Evolutionary conservation across 2,113 vertebrate species (phyloP), one percentile per base, ranked within the genome.

Genomic region (Picathartes gymnocephalus): DNA sequence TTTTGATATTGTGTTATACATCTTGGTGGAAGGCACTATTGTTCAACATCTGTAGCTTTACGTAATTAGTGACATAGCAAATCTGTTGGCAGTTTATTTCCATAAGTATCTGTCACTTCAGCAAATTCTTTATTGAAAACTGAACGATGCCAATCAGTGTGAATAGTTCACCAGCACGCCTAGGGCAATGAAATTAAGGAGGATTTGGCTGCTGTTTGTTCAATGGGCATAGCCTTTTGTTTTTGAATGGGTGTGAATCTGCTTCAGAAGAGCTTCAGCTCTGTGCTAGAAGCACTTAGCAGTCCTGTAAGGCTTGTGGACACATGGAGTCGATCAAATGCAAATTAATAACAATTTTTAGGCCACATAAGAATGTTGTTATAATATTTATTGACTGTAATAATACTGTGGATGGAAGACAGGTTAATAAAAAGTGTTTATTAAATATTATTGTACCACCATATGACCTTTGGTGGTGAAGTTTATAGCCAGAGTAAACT

Each of bases 41-140:
- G 98, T 98, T 97, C 98, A 98, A 98, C 98, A 98, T 98, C 98
- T 99, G 98, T 98, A 98, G 97, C 95, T 98, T 98, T 97, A 92
- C 96, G 92, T 97, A 98, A 99, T 99, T 98, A 98, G 96, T 98
- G 98, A 95, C 97, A 94, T 95, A 94, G 97, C 97, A 97, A 97
- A 98, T 96, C 98, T 98, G 98, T 98, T 96, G 96, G 98, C 97
- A 96, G 96, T 98, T 97, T 96, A 93, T 97, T 94, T 97, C 95
- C 92, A 87, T 76, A 82, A 94, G 90, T 92, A 92, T 91, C 88
- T 92, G 71, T 96, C 96, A 92, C 88, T 97, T 96, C 86, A 72
- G 94, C 82, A 96, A 96, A 95, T 92, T 93, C 96, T 95, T 91
- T 96, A 91, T 95, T 94, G 93, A 90, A 91, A 95, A 89, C 57